Evolutionary conservation across 2,888 invertebrate species (phyloP), one percentile per base, ranked within the genome.

Genomic region (Sympetrum striolatum): DNA sequence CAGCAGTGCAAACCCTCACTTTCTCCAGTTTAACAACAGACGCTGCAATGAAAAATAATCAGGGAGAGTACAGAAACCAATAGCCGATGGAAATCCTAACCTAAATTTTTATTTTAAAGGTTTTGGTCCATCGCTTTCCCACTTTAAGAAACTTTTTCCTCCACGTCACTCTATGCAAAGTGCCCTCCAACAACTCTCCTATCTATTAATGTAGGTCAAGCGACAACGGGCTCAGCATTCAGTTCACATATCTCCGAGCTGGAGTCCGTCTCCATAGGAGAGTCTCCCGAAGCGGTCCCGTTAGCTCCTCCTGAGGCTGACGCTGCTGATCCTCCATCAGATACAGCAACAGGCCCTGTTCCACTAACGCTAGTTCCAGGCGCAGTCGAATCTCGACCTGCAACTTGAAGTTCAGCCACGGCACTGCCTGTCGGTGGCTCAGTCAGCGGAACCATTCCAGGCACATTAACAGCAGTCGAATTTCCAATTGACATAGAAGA

Each of bases 161-260:
- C 37, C 58, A 60, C n/a, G 86, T 86, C 86, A 86, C 86, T 60
- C 35, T 58, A 86, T 37, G 86, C 86, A 86, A 86, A 86, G 86
- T 86, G 86, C 86, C 86, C 86, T 60, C 86, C 86, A 86, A 86
- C 86, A 60, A 86, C 86, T 60, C 60, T 58, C 86, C 86, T 86
- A 86, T 86, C 86, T 60, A 86, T 60, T 86, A 86, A 86, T 86
- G 86, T 86, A 90, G 90, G 91, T 92, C 91, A 92, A 90, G 92
- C 92, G 60, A 92, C 91, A n/a, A 92, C 92, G n/a, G 92, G 91
- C 81, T 91, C 92, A 6, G 92, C 91, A 90, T 92, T 92, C 86
- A 92, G 90, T 90, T 92, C 91, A 90, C 91, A 90, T 58, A 91
- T 81, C 22, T 91, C 91, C 18, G 91, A 90, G 64, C 90, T 90